Evolutionary conservation across 2,888 invertebrate genomes (phyloP), one percentile per base, ranked within the genome.

Genomic region (Chymomyza procnemis): DNA sequence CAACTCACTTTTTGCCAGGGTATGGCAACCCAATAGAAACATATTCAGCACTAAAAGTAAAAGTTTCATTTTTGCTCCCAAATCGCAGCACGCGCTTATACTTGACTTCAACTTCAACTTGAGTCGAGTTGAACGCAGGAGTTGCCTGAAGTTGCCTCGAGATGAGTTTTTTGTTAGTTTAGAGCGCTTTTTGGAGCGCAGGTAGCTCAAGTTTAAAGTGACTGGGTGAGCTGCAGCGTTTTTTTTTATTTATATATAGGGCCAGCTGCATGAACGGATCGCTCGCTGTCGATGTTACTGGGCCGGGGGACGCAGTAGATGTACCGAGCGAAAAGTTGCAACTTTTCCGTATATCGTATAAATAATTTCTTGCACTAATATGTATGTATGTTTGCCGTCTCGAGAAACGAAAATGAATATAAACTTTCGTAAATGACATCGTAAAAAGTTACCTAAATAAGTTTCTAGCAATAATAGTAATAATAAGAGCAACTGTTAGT

Each of bases 351-450:
- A 74, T 77, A 74, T 75, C 79, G 67, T 75, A 80, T 77, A 83
- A 83, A 80, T 74, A 80, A 80, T 75, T 81, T 83, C 69, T 67
- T 60, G 72, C 66, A 61, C 73, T 78, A 65, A 80, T 78, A 76
- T n/a, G n/a, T 71, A 70, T 73, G 69, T 70, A 50, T 9, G 18
- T 3, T 30, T 30, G 26, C 14, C 56, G 56, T 26, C 26, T 56
- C 30, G 55, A 76, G 67, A 73, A 79, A 81, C 75, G 75, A 84
- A 85, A 78, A 85, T 80, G 83, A 79, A 79, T 79, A 74, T 78
- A 85, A 85, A 86, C 85, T 86, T 83, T 72, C 62, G 67, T 70
- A 79, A 83, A 86, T 81, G 87, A 85, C 87, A 79, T 79, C 82
- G 82, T 73, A 85, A 82, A 78, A 84, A 85, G 72, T 86, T 81